Percentiles rank a stretch among this genome's conserved stretches.
phyloP scores from a whole-genome alignment of 2,888 invertebrate genomes.

The Machimus atricapillus region DNA sequence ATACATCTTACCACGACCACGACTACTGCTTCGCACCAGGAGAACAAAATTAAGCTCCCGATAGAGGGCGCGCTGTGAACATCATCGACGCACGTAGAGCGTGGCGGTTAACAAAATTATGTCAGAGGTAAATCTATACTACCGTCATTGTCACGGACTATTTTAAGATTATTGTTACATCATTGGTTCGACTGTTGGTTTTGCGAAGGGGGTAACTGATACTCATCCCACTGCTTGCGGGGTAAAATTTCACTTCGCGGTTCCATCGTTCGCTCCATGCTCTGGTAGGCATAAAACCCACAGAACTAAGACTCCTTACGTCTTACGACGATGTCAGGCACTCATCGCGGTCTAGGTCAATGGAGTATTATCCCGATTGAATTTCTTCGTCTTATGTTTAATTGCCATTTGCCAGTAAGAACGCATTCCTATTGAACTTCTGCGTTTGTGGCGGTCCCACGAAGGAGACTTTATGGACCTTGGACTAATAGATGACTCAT shows the following conservation, averaged over 20 bases:
- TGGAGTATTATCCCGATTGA: constrained; percentile 8
- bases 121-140: constrained; percentile 35
- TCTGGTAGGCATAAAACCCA: background rate
- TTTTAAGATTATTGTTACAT: constrained; percentile 23
- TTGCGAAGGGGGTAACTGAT: background rate
- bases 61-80: background rate
- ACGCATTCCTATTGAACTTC: background rate
- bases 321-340: background rate
- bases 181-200: background rate
- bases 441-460: background rate
- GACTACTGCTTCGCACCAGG: background rate
- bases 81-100: background rate
- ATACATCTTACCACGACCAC: background rate
- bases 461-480: background rate
- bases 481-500: background rate
- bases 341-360: constrained; percentile 31
- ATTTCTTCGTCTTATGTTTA: background rate
- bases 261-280: background rate
- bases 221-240: background rate
- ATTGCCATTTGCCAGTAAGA: background rate
- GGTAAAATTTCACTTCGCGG: constrained; percentile 2
- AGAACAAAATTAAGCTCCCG: background rate
- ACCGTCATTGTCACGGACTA: constrained; percentile 4
- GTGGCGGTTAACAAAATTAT: constrained; percentile 4
- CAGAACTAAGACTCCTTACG: constrained; percentile 13